These are phyloP conservation scores for Syrmaticus mikado DNA, from an alignment of 2,113 vertebrate species.

Conservation along the genomic window DNA sequence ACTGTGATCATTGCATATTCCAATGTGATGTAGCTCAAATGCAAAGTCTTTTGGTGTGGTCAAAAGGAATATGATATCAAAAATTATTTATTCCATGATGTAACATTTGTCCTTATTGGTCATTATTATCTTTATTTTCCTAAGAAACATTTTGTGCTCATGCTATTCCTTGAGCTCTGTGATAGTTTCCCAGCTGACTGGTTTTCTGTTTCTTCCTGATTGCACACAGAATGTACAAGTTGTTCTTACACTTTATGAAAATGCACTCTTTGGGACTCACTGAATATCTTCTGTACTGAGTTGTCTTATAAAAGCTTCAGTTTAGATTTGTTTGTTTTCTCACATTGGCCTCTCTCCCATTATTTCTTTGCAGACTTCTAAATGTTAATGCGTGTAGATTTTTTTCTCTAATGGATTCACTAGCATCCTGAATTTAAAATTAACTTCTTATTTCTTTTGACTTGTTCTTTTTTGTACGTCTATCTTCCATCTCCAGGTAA, in stretches of 20 bases:
- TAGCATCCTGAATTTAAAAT: background rate
- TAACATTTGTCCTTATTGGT: background rate
- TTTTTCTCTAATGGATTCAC: background rate
- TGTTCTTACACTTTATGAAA: background rate
- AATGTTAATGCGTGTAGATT: rapidly evolving
- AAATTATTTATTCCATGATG: background rate
- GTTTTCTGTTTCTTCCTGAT: background rate
- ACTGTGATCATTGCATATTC: background rate
- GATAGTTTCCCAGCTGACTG: background rate
- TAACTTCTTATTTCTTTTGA: background rate
- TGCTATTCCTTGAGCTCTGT: background rate
- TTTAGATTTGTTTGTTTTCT: background rate
- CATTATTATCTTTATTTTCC: background rate
- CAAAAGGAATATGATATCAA: background rate
- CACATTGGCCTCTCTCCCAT: background rate
- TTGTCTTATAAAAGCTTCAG: background rate
- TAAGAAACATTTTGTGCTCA: background rate
- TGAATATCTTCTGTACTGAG: background rate
- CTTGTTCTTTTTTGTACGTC: background rate
- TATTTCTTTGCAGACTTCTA: background rate
- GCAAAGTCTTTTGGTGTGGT: background rate
- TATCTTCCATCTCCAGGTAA: background rate
- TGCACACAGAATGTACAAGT: background rate
- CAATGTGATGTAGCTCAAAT: background rate
- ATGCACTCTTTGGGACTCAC: background rate